phyloP scores from a whole-genome alignment of 2,888 invertebrate genomes.

The Unio delphinus region DNA sequence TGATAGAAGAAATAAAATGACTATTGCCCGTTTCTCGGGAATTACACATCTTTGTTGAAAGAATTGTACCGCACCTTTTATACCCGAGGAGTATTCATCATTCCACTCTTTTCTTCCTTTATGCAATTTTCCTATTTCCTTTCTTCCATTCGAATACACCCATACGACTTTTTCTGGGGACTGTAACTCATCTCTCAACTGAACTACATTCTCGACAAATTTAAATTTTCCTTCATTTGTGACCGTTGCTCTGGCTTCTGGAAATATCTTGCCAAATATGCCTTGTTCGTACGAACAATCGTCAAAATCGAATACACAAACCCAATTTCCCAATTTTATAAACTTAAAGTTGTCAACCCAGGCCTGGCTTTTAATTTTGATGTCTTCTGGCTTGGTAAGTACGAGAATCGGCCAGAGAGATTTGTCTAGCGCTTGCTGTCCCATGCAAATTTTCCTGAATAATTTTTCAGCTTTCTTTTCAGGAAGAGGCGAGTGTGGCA shows the following conservation, averaged over 20 bases:
- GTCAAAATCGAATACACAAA: conserved; percentile 15
- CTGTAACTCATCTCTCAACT: too few species aligned
- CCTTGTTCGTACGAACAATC: conserved; percentile 9
- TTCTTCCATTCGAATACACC: conserved; percentile 13
- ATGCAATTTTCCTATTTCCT: conserved; percentile 1
- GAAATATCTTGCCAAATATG: background rate
- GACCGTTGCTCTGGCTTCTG: too few species aligned
- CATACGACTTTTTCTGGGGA: conserved; percentile 4
- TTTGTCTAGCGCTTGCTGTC: conserved; percentile 4
- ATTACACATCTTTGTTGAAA: conserved; percentile 13
- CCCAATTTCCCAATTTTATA: conserved; percentile 7
- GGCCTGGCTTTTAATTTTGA: background rate
- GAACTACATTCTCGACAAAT: too few species aligned
- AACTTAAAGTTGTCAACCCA: conserved; percentile 5
- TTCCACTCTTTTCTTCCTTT: conserved; percentile 5
- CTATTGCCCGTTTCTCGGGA: conserved; percentile 6
- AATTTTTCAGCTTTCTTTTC: conserved; percentile 8
- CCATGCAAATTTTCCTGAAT: conserved; percentile 5
- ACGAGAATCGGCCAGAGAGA: conserved; percentile 11
- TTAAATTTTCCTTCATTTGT: too few species aligned
- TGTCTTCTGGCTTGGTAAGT: conserved; percentile 7
- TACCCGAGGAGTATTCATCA: conserved; percentile 7
- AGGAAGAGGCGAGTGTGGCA: accelerated
- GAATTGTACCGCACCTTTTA: conserved; percentile 14
- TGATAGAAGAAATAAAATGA: conserved; percentile 12